A percentile compares a stretch with the other conserved stretches of the same genome.
Conservation (phyloP, 2,113 vertebrate species). For the Serilophus lunatus region DNA sequence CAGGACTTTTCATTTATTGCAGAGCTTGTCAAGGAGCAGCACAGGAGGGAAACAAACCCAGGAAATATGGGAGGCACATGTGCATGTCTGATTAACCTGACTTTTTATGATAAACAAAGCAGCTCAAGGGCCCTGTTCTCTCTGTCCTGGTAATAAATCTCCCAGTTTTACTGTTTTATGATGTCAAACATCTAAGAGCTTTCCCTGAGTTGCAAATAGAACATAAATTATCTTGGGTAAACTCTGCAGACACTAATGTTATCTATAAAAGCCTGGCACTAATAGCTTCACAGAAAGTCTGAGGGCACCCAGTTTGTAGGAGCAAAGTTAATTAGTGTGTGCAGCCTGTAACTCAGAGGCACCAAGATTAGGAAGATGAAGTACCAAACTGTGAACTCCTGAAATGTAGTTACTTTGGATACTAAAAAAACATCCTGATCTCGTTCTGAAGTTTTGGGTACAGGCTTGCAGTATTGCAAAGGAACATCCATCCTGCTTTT, state of each 20-base stretch:
- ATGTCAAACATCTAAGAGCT: constrained; percentile 48
- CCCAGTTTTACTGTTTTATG: neutral
- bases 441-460: neutral
- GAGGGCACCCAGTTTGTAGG: neutral
- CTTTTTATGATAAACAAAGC: constrained; percentile 7
- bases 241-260: neutral
- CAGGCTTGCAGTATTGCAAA: neutral
- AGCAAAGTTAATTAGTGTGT: neutral
- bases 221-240: constrained; percentile 44
- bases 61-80: constrained; percentile 18
- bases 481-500: neutral
- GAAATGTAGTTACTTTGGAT: neutral
- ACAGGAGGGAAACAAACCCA: neutral
- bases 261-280: neutral
- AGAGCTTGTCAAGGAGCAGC: neutral
- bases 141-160: constrained; percentile 30
- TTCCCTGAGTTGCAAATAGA: constrained; percentile 7
- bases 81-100: neutral
- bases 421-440: neutral
- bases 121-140: constrained; percentile 3
- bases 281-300: neutral
- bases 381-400: neutral
- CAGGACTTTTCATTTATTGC: neutral
- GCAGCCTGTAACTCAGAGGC: neutral
- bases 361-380: neutral